phyloP scores from a whole-genome alignment of 2,113 vertebrate species.

The Saimiri boliviensis region DNA sequence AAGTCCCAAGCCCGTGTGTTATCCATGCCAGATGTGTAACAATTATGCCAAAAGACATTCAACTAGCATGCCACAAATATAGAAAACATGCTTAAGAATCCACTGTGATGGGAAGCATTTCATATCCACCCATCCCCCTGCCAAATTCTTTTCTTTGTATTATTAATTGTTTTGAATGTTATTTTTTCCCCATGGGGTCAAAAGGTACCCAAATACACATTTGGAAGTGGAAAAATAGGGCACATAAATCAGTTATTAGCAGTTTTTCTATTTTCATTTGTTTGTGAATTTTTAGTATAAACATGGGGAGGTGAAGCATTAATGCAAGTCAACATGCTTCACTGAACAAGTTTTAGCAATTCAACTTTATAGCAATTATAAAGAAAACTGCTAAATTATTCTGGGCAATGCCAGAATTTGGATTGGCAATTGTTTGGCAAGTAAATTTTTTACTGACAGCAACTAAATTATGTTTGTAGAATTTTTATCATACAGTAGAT shows the following conservation, averaged over 20 bases:
- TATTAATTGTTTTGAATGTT: background rate
- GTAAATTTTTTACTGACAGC: background rate
- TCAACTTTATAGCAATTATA: slow-evolving; percentile 88
- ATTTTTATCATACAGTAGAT: slow-evolving; percentile 84
- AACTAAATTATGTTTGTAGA: slow-evolving; percentile 75
- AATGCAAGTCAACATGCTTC: slow-evolving; percentile 81
- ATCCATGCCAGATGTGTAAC: background rate
- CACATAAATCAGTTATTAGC: slow-evolving; percentile 86
- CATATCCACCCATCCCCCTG: background rate
- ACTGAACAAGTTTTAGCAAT: slow-evolving; percentile 83
- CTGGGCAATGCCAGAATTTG: slow-evolving; percentile 90
- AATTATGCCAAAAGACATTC: background rate
- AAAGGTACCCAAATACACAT: background rate
- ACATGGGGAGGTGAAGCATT: slow-evolving; percentile 77
- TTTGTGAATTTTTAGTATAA: slow-evolving; percentile 87
- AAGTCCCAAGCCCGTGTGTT: background rate
- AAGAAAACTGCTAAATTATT: slow-evolving; percentile 89
- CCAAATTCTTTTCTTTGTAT: background rate
- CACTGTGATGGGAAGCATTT: background rate
- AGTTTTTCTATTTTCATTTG: slow-evolving; percentile 88
- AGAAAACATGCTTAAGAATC: background rate
- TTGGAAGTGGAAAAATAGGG: slow-evolving; percentile 78
- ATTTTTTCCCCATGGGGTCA: background rate
- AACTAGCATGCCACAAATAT: background rate
- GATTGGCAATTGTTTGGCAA: slow-evolving; percentile 70